Evolutionary conservation across 2,888 invertebrate species (phyloP).

Genomic region (Coenonympha glycerion): DNA sequence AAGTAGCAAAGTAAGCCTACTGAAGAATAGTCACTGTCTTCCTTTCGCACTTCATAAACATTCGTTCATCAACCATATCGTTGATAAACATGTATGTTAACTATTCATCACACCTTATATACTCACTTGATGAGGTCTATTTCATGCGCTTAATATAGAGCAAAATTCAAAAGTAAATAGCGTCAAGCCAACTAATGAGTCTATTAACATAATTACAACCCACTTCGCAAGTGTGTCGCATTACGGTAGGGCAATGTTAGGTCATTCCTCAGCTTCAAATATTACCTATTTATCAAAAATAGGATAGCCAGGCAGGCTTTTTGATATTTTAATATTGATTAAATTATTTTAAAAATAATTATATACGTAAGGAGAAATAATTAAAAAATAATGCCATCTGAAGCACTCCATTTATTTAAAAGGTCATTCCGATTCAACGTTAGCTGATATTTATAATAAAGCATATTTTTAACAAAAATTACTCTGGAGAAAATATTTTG

Average conservation of each 20-base stretch:
- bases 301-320: neutral
- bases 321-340: neutral
- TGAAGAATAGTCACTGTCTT: no score
- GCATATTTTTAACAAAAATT: neutral
- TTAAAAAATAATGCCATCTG: no score
- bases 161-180: constrained; percentile 1
- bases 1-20: no score
- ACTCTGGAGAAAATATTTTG: neutral
- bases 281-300: neutral
- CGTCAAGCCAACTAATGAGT: constrained; percentile 14
- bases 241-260: neutral
- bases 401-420: no score
- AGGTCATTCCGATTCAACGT: no score
- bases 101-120: neutral
- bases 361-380: no score
- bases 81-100: no score
- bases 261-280: neutral
- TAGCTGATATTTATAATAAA: no score
- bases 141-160: neutral
- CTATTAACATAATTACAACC: constrained; percentile 19
- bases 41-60: no score
- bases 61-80: no score
- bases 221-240: constrained; percentile 3
- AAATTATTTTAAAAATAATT: no score
- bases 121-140: neutral